Evolutionary conservation across 2,888 invertebrate species (phyloP).

Genomic region (Galerucella pusilla): DNA sequence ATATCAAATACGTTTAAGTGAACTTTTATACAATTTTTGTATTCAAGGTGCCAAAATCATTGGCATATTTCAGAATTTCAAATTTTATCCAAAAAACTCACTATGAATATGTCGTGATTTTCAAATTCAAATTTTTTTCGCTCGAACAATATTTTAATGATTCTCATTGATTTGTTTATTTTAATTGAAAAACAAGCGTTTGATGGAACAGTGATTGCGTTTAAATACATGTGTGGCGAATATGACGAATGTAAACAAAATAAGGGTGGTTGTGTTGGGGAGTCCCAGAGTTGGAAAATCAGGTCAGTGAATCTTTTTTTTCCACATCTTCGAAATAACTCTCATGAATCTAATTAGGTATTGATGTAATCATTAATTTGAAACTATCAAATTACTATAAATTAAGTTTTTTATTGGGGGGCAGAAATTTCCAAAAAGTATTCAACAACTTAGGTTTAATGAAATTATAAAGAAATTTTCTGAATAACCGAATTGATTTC

Average conservation of each 20-base stretch:
- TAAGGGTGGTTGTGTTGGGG: constrained; percentile 83
- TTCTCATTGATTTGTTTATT: constrained; percentile 14
- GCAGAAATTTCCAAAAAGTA: too few relatives aligned
- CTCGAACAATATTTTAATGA: constrained; percentile 1
- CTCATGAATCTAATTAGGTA: neutral
- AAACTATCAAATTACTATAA: too few relatives aligned
- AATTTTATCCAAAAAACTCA: too few relatives aligned
- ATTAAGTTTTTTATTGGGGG: too few relatives aligned
- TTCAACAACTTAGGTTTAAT: too few relatives aligned
- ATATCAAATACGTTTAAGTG: too few relatives aligned
- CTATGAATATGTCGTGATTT: too few relatives aligned
- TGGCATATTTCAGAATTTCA: too few relatives aligned
- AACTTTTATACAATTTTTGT: too few relatives aligned
- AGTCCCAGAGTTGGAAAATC: constrained; percentile 82
- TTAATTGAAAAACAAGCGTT: constrained; percentile 7
- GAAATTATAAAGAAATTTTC: too few relatives aligned
- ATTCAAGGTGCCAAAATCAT: too few relatives aligned
- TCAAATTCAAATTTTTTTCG: neutral
- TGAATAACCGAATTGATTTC: too few relatives aligned
- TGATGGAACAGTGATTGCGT: constrained; percentile 12
- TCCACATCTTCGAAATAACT: neutral
- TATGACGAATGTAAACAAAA: constrained; percentile 84
- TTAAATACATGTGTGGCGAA: constrained; percentile 23
- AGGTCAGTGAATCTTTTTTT: constrained; percentile 65
- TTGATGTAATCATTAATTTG: neutral